A percentile compares a stretch with the other conserved stretches of the same genome.
Evolutionary conservation across 2,113 vertebrate species (phyloP).

Genomic region (human (Homo sapiens)): GRCh38 chr13:42602501-42603000

Average conservation of each 20-base stretch:
- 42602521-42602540: background rate
- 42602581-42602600: background rate
- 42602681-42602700: constrained; percentile 51
- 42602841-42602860: constrained; percentile 58
- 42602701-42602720: constrained; percentile 3
- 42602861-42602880: constrained; percentile 65
- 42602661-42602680: constrained; percentile 59
- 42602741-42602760: constrained; percentile 65
- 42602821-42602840: constrained; percentile 67
- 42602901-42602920: constrained; percentile 62
- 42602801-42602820: constrained; percentile 68
- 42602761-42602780: background rate
- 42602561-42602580: background rate
- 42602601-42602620: background rate
- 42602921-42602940: constrained; percentile 64
- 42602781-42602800: constrained; percentile 1
- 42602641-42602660: constrained; percentile 43
- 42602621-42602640: background rate
- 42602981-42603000: constrained; percentile 30
- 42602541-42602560: background rate
- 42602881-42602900: constrained; percentile 56
- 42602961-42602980: constrained; percentile 36
- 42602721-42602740: constrained; percentile 52
- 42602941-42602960: constrained; percentile 51
- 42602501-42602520: background rate